Base-by-base conservation (phyloP, 2,888 invertebrate species). In the Anthophora plumipes region DNA sequence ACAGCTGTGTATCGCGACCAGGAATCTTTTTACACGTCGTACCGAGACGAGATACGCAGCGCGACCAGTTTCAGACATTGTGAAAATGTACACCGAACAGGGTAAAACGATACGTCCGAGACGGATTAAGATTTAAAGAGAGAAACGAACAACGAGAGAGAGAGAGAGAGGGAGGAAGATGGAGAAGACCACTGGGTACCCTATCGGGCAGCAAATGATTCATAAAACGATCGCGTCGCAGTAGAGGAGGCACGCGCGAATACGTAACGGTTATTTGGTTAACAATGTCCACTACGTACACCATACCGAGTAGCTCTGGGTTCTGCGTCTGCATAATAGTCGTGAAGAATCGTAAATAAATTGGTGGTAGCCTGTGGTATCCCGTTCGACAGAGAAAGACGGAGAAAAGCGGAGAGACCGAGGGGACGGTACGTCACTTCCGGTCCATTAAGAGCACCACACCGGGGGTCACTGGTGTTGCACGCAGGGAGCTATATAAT, bases 371-470 rank as follows among this genome's bases (percentile, higher is more conserved):
- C 46, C 43, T 14, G 46, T 31, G 31, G 31, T 31, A 43, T 17
- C 63, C 25, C 59, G 46, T 61, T 37, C 1, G 46, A 54, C 7
- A 37, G 69, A 79, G 59, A 22, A 64, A 61, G 74, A 64, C 52
- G 50, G 55, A 46, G 25, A 61, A 69, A 55, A 31, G 22, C 6
- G 57, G 25, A 57, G 69, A 57, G 75, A 37, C 31, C 25, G 83
- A 84, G 84, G 86, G 81, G 88, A 81, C 67, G 73, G 79, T 77
- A 88, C 88, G 89, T 89, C 87, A 89, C 85, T 90, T 91, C 91
- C 90, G 90, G 90, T 82, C 89, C 86, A 89, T 90, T 91, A 89
- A 90, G 86, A 89, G 63, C 83, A 77, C 69, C 86, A 72, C 31
- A 31, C 31, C 83, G 82, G 88, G 88, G 87, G 87, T 86, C 87